A percentile compares a stretch with the other conserved stretches of the same genome.
These are phyloP conservation scores for Pissodes strobi DNA, from an alignment of 1,140 invertebrate genomes.

Conservation along the genomic window DNA sequence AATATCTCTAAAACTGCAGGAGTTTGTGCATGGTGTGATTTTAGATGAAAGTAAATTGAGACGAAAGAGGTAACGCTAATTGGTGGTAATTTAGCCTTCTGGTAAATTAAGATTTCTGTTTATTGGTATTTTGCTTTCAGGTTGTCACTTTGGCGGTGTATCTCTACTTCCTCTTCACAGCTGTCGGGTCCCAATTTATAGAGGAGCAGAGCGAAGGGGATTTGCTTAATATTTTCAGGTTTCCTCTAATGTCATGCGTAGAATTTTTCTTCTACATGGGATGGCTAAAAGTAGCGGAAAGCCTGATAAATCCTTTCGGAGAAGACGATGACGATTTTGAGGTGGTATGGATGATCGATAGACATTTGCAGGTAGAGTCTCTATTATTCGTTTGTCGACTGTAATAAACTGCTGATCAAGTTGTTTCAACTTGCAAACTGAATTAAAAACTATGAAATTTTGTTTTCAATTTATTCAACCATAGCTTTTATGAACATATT, in stretches of 20 bases:
- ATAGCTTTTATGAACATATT: not conserved
- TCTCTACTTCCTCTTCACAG: slow-evolving; percentile 70
- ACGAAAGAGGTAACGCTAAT: too few relatives aligned
- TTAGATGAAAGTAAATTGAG: too few relatives aligned
- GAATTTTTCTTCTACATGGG: slow-evolving; percentile 88
- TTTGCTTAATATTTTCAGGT: slow-evolving; percentile 72
- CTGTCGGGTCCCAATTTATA: slow-evolving; percentile 67
- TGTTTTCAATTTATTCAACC: not conserved
- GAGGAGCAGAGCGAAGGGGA: slow-evolving; percentile 52
- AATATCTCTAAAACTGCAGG: too few relatives aligned
- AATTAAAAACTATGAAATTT: too few relatives aligned
- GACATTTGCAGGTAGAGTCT: slow-evolving; percentile 78
- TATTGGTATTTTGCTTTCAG: too few relatives aligned
- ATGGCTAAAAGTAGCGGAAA: slow-evolving; percentile 88
- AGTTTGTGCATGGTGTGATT: too few relatives aligned
- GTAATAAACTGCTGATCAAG: too few relatives aligned
- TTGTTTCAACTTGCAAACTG: too few relatives aligned
- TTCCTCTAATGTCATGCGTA: slow-evolving; percentile 84
- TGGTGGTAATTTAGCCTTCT: too few relatives aligned
- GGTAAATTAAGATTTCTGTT: too few relatives aligned
- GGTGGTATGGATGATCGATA: slow-evolving; percentile 85
- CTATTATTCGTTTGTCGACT: not conserved
- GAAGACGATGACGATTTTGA: too few relatives aligned
- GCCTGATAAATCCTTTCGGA: too few relatives aligned
- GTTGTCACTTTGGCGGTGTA: slow-evolving; percentile 75